Evolutionary conservation across 2,113 vertebrate species (phyloP), one percentile per base, ranked within the genome.

Genomic region (Takifugu bimaculatus): DNA sequence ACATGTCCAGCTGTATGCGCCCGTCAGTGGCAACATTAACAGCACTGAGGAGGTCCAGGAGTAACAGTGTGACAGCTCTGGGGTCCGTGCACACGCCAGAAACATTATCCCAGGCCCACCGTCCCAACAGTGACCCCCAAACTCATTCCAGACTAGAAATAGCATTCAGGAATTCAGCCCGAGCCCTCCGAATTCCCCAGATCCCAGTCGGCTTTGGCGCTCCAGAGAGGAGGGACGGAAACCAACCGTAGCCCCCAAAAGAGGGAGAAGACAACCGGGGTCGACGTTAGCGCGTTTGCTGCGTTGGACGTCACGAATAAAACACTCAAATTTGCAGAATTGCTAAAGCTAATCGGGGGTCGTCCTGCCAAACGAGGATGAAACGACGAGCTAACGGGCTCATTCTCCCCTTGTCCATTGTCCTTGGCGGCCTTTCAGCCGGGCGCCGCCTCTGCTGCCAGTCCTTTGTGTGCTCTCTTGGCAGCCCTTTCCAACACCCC

Each of bases 401-500:
- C 84, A 67, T 65, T 70, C 77, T 72, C 57, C 58, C 4, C 70
- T 85, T 75, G 77, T 82, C 71, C 15, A 63, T 77, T 82, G 63
- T 77, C 13, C 72, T 63, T 39, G 11, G 42, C 72, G 81, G 78
- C 81, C 79, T 87, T 82, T 82, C 81, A 62, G 80, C 70, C 64
- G 74, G 57, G 63, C 63, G 72, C 53, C 4, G 14, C 50, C 62
- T 69, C 57, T 29, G 57, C 57, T 60, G 66, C 70, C 68, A 57
- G 73, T 68, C 69, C 54, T 74, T 81, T 86, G 84, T 83, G 67
- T 63, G 68, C 32, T 39, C 67, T 50, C 66, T 73, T 82, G 82
- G 81, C 86, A 81, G 79, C 77, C 73, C 70, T 77, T 78, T 69
- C 26, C 57, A 67, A 54, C 72, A 74, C 73, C 72, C 81, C 75